Conservation (phyloP, 2,113 vertebrate species). For the Tragulus kanchil region DNA sequence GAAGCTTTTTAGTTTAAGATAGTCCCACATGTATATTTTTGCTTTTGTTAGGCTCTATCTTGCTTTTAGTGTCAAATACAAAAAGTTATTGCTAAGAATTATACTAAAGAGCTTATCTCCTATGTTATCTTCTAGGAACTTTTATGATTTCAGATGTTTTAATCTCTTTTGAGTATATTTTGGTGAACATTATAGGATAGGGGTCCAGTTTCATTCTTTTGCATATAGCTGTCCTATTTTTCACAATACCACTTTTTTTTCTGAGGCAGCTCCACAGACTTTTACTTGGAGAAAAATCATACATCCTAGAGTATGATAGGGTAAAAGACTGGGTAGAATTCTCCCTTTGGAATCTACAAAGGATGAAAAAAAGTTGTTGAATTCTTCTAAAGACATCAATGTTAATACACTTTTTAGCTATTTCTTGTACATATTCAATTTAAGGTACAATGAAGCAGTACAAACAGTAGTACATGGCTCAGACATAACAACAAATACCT, state of each 20-base stretch:
- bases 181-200: not conserved
- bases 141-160: not conserved
- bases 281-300: slow-evolving; percentile 1
- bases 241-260: not conserved
- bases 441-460: slow-evolving; percentile 38
- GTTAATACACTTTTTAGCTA: slow-evolving; percentile 37
- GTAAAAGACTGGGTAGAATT: not conserved
- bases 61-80: not conserved
- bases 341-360: slow-evolving; percentile 30
- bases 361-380: not conserved
- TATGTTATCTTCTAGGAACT: not conserved
- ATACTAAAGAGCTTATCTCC: not conserved
- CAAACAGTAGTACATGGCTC: not conserved
- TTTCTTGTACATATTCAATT: slow-evolving; percentile 1
- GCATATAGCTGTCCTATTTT: not conserved
- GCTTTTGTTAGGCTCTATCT: not conserved
- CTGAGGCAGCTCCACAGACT: not conserved
- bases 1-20: not conserved
- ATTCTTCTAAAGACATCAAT: not conserved
- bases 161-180: not conserved
- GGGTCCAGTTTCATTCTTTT: not conserved
- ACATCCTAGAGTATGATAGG: not conserved
- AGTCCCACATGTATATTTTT: not conserved
- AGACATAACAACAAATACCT: slow-evolving; percentile 28
- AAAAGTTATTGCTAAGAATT: not conserved